Evolutionary conservation across 2,113 vertebrate species (phyloP).

Genomic region (Caloenas nicobarica): DNA sequence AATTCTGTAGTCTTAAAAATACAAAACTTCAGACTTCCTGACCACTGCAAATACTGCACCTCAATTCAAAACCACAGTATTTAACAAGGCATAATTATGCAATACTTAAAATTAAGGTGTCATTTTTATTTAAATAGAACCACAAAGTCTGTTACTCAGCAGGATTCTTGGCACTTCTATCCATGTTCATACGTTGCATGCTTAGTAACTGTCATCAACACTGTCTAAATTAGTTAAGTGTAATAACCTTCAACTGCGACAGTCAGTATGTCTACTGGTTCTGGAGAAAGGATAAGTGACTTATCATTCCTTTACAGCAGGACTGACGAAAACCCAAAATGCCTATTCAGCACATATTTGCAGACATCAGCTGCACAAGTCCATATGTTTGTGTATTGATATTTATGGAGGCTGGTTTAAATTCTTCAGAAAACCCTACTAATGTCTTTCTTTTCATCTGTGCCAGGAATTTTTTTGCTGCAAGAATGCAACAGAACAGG

Average conservation of each 20-base stretch:
- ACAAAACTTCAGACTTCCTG: not conserved
- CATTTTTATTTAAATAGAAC: not conserved
- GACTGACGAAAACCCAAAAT: not conserved
- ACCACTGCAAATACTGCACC: not conserved
- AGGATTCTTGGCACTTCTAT: not conserved
- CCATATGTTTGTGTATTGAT: not conserved
- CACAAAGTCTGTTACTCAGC: not conserved
- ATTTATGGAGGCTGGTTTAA: not conserved
- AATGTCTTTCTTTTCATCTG: not conserved
- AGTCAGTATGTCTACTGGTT: not conserved
- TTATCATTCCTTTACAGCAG: slow-evolving; percentile 1
- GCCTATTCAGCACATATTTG: not conserved
- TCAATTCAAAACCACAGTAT: not conserved
- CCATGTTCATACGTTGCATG: not conserved
- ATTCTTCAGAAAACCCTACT: not conserved
- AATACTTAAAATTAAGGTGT: not conserved
- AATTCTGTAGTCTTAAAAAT: not conserved
- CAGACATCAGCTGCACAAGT: not conserved
- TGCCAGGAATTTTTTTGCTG: not conserved
- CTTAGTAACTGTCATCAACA: not conserved
- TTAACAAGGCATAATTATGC: not conserved
- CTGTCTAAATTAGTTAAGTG: not conserved
- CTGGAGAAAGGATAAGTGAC: not conserved
- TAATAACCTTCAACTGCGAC: not conserved
- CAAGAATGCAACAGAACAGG: not conserved